phyloP scores from a whole-genome alignment of 2,888 invertebrate genomes.

The Nomada ferruginata region DNA sequence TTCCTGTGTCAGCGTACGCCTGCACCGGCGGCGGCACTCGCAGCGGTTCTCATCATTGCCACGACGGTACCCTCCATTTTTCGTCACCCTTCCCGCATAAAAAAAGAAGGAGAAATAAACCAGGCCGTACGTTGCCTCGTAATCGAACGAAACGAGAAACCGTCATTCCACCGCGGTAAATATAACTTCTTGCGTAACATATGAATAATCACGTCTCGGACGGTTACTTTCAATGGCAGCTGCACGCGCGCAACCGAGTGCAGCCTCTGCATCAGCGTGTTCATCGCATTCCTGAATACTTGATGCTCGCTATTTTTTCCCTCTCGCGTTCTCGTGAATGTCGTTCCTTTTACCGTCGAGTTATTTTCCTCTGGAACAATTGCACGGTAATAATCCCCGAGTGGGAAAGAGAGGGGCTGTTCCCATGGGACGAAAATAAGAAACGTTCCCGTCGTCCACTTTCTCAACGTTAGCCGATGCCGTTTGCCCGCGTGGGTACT shows the following conservation, averaged over 20 bases:
- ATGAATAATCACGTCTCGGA: conserved; percentile 53
- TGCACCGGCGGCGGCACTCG: conserved; percentile 55
- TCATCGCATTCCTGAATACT: conserved; percentile 62
- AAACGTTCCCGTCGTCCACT: conserved; percentile 2
- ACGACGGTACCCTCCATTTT: not conserved
- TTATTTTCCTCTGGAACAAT: not conserved
- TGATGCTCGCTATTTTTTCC: conserved; percentile 54
- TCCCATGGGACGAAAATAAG: not conserved
- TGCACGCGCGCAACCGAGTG: conserved; percentile 34
- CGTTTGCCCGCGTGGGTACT: conserved; percentile 58
- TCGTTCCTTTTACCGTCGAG: not conserved
- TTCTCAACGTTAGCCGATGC: not conserved
- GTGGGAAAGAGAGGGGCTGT: not conserved
- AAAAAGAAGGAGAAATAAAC: no score
- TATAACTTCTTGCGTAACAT: conserved; percentile 51
- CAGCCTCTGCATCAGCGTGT: conserved; percentile 43
- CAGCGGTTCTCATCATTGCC: conserved; percentile 67
- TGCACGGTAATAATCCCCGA: not conserved
- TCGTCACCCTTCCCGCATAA: not conserved
- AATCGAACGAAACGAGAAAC: conserved; percentile 17
- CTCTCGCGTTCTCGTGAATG: not conserved
- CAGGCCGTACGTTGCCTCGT: not conserved
- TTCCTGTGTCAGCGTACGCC: conserved; percentile 69
- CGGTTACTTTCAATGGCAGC: conserved; percentile 48
- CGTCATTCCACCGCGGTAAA: conserved; percentile 14